Evolutionary conservation across 2,888 invertebrate genomes (phyloP), one percentile per base, ranked within the genome.

Genomic region (Gymnoscelis rufifasciata): DNA sequence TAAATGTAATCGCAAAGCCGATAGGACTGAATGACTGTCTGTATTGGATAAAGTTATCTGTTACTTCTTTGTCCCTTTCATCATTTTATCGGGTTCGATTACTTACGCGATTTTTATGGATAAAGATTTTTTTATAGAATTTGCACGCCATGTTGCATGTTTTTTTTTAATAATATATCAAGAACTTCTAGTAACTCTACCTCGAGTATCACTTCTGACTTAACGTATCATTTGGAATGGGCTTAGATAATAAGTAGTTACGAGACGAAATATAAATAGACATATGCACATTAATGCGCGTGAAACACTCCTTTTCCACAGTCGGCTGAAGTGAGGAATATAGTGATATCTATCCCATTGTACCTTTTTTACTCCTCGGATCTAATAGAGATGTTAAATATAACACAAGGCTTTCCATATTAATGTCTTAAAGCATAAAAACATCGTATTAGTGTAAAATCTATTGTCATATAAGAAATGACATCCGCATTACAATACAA

Each of bases 401-500:
- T 3, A 29, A 43, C 30, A 45, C 38, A 50, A 42, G 38, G 38
- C 19, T 35, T 41, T 27, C 29, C 31, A 48, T 49, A 43, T 43
- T 40, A 47, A 46, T 46, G 42, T 40, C 14, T 7, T 27, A 3
- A 33, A 11, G 37, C 5, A 19, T 19, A 19, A 19, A 19, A 19
- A 19, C 19, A 3, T 3, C 19, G 19, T 19, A 19, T 19, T 53
- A 13, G 38, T 14, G 40, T 40, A 39, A 31, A 59, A 52, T 52
- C 57, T 56, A 56, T 58, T 59, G 47, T 56, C 52, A 56, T 48
- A 48, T 58, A 51, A 56, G 57, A 65, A 66, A 66, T 60, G 58
- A 64, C 64, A 71, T 68, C 70, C 70, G 68, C 68, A 67, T 74
- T 68, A 69, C 57, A 54, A 61, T 63, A 73, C 71, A 74, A 73